Evolutionary conservation across 2,888 invertebrate species (phyloP).

Genomic region (Seira ritae): DNA sequence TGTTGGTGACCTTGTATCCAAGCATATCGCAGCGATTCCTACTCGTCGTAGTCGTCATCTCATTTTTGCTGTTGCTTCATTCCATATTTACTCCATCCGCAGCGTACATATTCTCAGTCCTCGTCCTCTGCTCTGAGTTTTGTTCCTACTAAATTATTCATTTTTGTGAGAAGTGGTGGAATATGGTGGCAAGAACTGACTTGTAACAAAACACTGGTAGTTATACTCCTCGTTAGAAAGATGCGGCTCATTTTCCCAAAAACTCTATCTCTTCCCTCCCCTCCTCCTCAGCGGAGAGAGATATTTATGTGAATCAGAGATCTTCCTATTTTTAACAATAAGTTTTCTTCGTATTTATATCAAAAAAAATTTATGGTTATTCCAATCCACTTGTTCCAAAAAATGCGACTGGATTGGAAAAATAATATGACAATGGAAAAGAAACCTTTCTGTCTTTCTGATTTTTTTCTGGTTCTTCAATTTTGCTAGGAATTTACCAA

Average conservation of each 20-base stretch:
- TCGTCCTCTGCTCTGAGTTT: neutral
- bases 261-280: constrained; percentile 10
- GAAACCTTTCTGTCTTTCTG: constrained; percentile 15
- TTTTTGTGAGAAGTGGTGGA: constrained; percentile 36
- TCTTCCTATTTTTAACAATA: too few species aligned
- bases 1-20: constrained; percentile 44
- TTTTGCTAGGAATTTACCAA: too few species aligned
- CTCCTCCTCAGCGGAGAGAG: neutral
- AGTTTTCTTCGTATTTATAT: constrained; percentile 4
- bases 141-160: constrained; percentile 50
- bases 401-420: too few species aligned
- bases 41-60: too few species aligned
- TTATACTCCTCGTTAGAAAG: constrained; percentile 23
- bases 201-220: constrained; percentile 32
- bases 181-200: constrained; percentile 16
- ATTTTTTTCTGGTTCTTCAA: neutral
- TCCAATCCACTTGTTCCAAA: too few species aligned
- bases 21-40: neutral
- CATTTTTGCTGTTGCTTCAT: too few species aligned
- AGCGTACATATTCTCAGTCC: neutral
- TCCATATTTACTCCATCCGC: too few species aligned
- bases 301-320: too few species aligned
- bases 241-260: neutral
- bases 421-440: too few species aligned
- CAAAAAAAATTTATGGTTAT: neutral